A percentile compares a stretch with the other conserved stretches of the same genome.
These are phyloP conservation scores for Typhlomys cinereus DNA, from an alignment of 2,113 vertebrate genomes.

Conservation along the genomic window DNA sequence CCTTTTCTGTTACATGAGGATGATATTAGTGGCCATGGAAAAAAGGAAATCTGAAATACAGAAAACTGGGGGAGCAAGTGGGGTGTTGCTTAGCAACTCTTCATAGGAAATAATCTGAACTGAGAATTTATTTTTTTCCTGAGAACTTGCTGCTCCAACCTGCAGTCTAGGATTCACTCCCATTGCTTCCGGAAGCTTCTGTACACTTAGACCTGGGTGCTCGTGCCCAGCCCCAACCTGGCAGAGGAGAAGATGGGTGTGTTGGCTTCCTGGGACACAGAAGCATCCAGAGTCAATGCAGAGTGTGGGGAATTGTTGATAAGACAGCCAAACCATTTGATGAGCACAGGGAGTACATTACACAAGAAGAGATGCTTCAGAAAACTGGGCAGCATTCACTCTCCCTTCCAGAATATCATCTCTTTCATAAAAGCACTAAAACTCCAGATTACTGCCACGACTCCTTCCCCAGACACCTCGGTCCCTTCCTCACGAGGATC, in stretches of 20 bases:
- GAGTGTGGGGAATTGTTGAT: neutral
- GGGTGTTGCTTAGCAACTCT: slow-evolving; percentile 76
- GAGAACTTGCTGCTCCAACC: slow-evolving; percentile 41
- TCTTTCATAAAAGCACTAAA: neutral
- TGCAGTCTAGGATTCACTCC: neutral
- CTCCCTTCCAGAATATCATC: neutral
- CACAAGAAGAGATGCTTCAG: neutral
- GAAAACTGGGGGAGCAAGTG: slow-evolving; percentile 31
- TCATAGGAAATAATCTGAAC: slow-evolving; percentile 71
- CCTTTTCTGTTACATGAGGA: neutral
- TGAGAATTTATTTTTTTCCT: slow-evolving; percentile 57
- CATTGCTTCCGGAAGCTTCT: neutral
- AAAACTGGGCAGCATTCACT: neutral
- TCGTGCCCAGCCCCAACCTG: neutral
- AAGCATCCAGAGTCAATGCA: neutral
- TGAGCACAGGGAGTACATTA: neutral
- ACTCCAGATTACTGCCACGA: neutral
- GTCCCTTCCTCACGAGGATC: neutral
- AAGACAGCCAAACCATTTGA: neutral
- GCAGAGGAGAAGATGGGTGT: rapidly evolving
- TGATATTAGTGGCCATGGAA: neutral
- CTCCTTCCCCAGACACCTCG: too few relatives aligned
- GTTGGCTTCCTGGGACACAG: neutral
- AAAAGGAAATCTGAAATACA: slow-evolving; percentile 51
- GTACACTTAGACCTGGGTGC: rapidly evolving